Conservation (phyloP, 2,888 invertebrate genomes). For the Pyrrhia umbra region DNA sequence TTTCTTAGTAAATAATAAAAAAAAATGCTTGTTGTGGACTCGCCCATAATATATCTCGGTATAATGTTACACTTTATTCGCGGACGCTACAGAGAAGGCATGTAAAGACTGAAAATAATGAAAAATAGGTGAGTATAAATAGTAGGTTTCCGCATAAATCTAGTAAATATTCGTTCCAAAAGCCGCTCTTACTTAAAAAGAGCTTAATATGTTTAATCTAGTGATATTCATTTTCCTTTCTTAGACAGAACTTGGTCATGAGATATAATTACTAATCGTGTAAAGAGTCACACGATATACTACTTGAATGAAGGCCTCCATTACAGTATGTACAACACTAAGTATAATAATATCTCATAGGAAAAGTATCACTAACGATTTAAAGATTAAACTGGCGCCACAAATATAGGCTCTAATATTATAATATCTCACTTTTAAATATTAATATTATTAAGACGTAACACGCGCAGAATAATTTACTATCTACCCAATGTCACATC, state of each 20-base stretch:
- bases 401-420: constrained; percentile 44
- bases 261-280: constrained; percentile 73
- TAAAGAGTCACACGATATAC: constrained; percentile 68
- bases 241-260: constrained; percentile 84
- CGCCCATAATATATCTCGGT: not conserved
- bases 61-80: constrained; percentile 18
- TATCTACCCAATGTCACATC: constrained; percentile 47
- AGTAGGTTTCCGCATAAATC: constrained; percentile 51
- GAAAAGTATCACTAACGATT: constrained; percentile 77
- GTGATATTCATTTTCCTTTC: constrained; percentile 77
- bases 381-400: constrained; percentile 62
- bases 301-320: constrained; percentile 87
- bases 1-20: no score
- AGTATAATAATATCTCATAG: constrained; percentile 74
- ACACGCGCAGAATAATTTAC: constrained; percentile 44
- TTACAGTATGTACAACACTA: constrained; percentile 78
- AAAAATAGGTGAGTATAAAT: constrained; percentile 39
- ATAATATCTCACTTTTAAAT: constrained; percentile 63
- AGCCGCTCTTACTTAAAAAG: constrained; percentile 66
- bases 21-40: not conserved
- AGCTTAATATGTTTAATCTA: constrained; percentile 75
- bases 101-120: constrained; percentile 41
- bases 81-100: constrained; percentile 27
- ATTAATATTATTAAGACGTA: constrained; percentile 48
- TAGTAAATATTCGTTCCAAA: constrained; percentile 70